Percentiles rank a stretch among this genome's conserved stretches.
Conservation (phyloP, 2,113 vertebrate genomes). For the Antechinus flavipes region DNA sequence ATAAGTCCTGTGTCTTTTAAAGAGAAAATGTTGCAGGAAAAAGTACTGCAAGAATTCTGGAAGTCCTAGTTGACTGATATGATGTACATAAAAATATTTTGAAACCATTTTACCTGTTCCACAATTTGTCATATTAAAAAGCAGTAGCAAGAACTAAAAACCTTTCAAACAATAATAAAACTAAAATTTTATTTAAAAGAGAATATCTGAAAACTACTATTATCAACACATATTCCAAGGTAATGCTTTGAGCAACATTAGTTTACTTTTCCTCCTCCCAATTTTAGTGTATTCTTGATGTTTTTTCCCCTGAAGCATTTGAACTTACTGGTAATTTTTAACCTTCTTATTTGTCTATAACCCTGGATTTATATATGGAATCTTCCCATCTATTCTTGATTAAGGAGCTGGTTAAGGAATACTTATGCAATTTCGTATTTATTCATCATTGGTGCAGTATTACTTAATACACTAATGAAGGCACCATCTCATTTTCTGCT, state of each 20-base stretch:
- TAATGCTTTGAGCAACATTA: rapidly evolving
- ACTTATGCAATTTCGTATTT: neutral
- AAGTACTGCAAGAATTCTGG: too few relatives aligned
- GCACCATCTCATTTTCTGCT: neutral
- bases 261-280: neutral
- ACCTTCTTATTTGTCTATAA: neutral
- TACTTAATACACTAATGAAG: neutral
- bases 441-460: neutral
- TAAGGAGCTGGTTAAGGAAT: neutral
- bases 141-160: neutral
- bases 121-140: neutral
- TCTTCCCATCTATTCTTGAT: neutral
- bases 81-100: neutral
- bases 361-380: neutral
- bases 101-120: neutral
- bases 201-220: neutral
- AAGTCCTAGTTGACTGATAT: neutral
- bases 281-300: neutral
- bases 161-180: neutral
- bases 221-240: neutral
- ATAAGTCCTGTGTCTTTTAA: too few relatives aligned
- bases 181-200: neutral
- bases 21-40: too few relatives aligned
- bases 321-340: neutral
- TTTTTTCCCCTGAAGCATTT: neutral